Percentiles rank a stretch among this genome's conserved stretches.
phyloP scores from a whole-genome alignment of 2,797 vertebrate species.

The Acanthis flammea region DNA sequence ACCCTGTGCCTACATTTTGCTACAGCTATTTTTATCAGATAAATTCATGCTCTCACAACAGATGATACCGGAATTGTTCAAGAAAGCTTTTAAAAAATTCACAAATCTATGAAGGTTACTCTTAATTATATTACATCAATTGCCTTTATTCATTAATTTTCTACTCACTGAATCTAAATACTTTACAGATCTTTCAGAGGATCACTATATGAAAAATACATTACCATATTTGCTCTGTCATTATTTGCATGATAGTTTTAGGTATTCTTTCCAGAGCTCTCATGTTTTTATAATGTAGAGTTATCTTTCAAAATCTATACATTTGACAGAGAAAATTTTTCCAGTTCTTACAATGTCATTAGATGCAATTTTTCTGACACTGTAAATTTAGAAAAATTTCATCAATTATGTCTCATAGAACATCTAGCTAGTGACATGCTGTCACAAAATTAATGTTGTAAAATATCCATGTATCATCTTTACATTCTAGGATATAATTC shows the following conservation, averaged over 20 bases:
- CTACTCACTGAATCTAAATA: neutral
- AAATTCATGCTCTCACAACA: neutral
- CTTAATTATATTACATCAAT: neutral
- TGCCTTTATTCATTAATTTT: neutral
- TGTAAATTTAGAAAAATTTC: neutral
- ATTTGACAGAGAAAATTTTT: neutral
- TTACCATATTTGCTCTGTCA: neutral
- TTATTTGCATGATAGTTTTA: neutral
- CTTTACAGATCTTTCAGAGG: neutral
- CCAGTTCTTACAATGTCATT: neutral
- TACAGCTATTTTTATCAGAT: neutral
- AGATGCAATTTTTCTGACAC: neutral
- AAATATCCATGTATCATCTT: neutral
- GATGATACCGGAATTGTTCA: accelerated
- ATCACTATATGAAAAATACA: neutral
- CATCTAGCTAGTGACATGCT: neutral
- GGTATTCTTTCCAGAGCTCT: neutral
- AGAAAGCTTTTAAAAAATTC: neutral
- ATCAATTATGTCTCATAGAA: neutral
- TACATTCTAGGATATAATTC: neutral
- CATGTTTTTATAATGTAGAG: neutral
- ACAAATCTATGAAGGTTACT: neutral
- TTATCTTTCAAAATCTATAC: neutral
- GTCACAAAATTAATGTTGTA: neutral
- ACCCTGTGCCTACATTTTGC: neutral